Percentiles rank a stretch among this genome's conserved stretches.
phyloP scores from a whole-genome alignment of 2,888 invertebrate species.

The Aricia artaxerxes region DNA sequence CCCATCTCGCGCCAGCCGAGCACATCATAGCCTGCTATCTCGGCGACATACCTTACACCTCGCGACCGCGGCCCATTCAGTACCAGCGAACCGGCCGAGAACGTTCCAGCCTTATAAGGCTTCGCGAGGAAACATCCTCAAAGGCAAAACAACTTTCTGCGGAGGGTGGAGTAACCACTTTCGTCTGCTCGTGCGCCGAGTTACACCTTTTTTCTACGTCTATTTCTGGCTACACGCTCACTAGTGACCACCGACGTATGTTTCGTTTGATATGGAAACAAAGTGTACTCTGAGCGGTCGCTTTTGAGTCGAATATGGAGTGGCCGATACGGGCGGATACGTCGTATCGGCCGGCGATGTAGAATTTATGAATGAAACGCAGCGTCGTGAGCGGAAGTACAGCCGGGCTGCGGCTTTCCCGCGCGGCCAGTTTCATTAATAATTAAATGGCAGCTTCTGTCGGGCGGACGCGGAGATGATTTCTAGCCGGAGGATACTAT shows the following conservation, averaged over 20 bases:
- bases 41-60: slow-evolving; percentile 65
- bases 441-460: slow-evolving; percentile 76
- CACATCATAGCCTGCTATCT: slow-evolving; percentile 45
- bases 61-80: slow-evolving; percentile 75
- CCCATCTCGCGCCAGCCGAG: slow-evolving; percentile 47
- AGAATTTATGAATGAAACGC: slow-evolving; percentile 79
- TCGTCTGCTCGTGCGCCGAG: slow-evolving; percentile 63
- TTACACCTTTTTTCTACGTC: slow-evolving; percentile 73
- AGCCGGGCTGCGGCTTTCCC: slow-evolving; percentile 78
- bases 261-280: slow-evolving; percentile 35
- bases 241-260: slow-evolving; percentile 41
- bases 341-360: slow-evolving; percentile 46
- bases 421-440: slow-evolving; percentile 77
- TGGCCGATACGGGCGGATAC: slow-evolving; percentile 46
- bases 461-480: slow-evolving; percentile 77
- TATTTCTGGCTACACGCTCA: slow-evolving; percentile 63
- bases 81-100: slow-evolving; percentile 75
- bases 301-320: slow-evolving; percentile 54
- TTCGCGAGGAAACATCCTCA: slow-evolving; percentile 59
- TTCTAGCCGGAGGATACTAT: slow-evolving; percentile 55
- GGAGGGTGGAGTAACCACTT: slow-evolving; percentile 70
- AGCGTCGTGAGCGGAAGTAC: slow-evolving; percentile 77
- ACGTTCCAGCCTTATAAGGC: slow-evolving; percentile 58
- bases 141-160: slow-evolving; percentile 77
- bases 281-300: slow-evolving; percentile 47